Conservation (phyloP, 2,113 vertebrate species). For the Apus apus region DNA sequence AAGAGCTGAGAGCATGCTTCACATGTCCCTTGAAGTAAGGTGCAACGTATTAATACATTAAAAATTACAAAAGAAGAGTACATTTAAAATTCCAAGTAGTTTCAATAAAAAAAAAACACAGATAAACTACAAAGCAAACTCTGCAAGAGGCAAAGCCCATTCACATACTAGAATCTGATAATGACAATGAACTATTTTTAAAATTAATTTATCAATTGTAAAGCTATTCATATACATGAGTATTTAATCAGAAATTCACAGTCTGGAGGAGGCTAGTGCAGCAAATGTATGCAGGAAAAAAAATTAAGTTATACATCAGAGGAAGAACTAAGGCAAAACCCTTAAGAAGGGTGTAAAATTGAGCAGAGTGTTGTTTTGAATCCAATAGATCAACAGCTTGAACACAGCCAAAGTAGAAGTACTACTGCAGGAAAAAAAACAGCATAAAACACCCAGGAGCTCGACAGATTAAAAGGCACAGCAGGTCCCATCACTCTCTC, state of each 20-base stretch:
- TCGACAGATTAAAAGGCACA: rapidly evolving
- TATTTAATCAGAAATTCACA: background rate
- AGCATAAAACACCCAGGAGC: background rate
- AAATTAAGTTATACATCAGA: background rate
- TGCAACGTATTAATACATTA: rapidly evolving
- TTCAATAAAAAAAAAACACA: background rate
- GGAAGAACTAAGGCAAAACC: background rate
- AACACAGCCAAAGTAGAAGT: background rate
- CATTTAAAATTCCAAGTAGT: background rate
- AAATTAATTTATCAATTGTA: background rate
- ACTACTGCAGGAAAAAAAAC: background rate
- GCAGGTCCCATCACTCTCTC: background rate
- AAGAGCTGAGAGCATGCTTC: background rate
- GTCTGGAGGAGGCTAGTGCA: background rate
- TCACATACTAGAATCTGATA: background rate
- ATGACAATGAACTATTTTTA: background rate
- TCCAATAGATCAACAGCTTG: background rate
- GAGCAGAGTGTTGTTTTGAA: background rate
- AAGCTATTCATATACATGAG: background rate
- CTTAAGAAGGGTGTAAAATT: background rate
- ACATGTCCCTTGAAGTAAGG: background rate
- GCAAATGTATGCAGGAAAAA: background rate
- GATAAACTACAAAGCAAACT: background rate
- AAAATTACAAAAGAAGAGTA: background rate
- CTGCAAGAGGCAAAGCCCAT: background rate